These are phyloP conservation scores for Agriopis marginaria DNA, from an alignment of 2,888 invertebrate species.

Conservation along the genomic window DNA sequence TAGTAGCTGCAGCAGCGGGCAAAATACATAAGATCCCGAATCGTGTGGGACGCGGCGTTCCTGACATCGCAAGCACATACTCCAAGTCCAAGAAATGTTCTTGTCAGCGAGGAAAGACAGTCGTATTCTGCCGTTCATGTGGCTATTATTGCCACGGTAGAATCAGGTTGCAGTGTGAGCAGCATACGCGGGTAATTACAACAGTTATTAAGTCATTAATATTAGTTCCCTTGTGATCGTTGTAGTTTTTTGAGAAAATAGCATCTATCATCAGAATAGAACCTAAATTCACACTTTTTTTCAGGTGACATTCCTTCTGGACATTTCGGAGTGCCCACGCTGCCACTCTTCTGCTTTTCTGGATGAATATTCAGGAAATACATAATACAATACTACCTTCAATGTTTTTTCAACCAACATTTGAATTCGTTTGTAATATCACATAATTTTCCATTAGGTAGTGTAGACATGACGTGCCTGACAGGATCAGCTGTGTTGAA, in stretches of 20 bases:
- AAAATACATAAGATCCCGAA: conserved; percentile 60
- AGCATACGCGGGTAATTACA: conserved; percentile 71
- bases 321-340: conserved; percentile 80
- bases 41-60: conserved; percentile 75
- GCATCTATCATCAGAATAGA: background rate
- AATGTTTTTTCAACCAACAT: background rate
- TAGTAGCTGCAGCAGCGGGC: conserved; percentile 74
- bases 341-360: conserved; percentile 75
- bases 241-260: background rate
- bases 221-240: background rate
- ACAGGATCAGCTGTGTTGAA: conserved; percentile 11
- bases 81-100: conserved; percentile 68
- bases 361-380: conserved; percentile 67
- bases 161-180: conserved; percentile 73
- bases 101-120: conserved; percentile 72
- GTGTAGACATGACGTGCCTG: background rate
- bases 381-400: conserved; percentile 31
- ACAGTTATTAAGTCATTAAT: background rate
- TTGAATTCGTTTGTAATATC: background rate
- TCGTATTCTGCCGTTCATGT: conserved; percentile 79
- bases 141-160: conserved; percentile 79
- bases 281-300: conserved; percentile 38
- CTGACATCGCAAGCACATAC: conserved; percentile 63
- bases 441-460: background rate
- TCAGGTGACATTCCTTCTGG: conserved; percentile 81